Conservation (phyloP, 2,113 vertebrate species). For the Nannobrachium achirus region DNA sequence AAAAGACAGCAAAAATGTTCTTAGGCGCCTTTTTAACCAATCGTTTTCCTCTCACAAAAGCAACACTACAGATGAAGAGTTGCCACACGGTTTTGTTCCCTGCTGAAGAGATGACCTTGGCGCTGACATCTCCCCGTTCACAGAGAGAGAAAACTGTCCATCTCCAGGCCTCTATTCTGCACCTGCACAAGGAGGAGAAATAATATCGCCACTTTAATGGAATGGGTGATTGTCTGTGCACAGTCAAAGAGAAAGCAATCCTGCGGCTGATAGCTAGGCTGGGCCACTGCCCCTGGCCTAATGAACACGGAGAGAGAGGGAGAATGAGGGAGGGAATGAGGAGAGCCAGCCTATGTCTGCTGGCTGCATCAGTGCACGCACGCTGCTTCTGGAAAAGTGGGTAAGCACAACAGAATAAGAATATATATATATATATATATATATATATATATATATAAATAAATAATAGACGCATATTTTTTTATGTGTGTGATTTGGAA, state of each 20-base stretch:
- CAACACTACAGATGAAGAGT: conserved; percentile 5
- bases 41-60: conserved; percentile 14
- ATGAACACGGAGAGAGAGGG: conserved; percentile 23
- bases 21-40: no score
- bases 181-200: conserved; percentile 18
- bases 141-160: conserved; percentile 27
- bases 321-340: conserved; percentile 4
- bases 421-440: no score
- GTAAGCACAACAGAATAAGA: no score
- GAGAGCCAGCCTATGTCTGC: background rate
- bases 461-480: no score
- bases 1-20: no score
- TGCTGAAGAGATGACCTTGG: conserved; percentile 32
- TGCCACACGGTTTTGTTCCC: conserved; percentile 18
- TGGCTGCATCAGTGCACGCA: background rate
- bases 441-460: no score
- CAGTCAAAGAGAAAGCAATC: conserved; percentile 47
- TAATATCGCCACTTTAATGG: conserved; percentile 38
- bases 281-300: conserved; percentile 6
- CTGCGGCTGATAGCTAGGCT: conserved; percentile 23
- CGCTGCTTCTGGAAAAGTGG: no score
- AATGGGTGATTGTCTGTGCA: conserved; percentile 35
- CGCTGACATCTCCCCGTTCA: conserved; percentile 22
- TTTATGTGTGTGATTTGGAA: no score
- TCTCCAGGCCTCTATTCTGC: conserved; percentile 17